These are phyloP conservation scores for Pocillopora verrucosa DNA, from an alignment of 64 coral and sea anemone species.

Conservation along the genomic window DNA sequence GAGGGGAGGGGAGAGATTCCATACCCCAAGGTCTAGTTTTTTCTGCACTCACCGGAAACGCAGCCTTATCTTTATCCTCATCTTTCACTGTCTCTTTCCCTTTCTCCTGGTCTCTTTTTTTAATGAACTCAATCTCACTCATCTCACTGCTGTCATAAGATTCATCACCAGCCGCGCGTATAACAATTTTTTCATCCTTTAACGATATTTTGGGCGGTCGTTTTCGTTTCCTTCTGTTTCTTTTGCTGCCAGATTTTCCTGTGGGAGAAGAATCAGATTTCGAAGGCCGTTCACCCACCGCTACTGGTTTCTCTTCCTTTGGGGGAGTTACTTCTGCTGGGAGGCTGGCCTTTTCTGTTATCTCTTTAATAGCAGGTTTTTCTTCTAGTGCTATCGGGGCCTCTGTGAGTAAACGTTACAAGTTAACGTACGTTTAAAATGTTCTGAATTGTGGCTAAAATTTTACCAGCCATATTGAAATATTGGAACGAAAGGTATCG, in stretches of 20 bases:
- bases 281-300: neutral
- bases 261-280: neutral
- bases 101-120: neutral
- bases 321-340: neutral
- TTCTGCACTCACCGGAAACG: conserved; percentile 39
- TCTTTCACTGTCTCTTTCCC: neutral
- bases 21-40: no score
- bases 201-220: conserved; percentile 12
- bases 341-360: no score
- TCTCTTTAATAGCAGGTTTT: neutral
- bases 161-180: conserved; percentile 49
- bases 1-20: no score
- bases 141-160: conserved; percentile 55
- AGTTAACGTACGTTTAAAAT: no score
- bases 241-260: conserved; percentile 1
- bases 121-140: conserved; percentile 27
- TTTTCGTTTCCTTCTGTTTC: conserved; percentile 33
- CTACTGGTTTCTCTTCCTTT: conserved; percentile 1
- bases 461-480: no score
- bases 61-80: conserved; percentile 5
- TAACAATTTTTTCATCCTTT: conserved; percentile 32
- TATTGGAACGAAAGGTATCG: no score
- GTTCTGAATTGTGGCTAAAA: no score
- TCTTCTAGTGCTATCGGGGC: neutral
- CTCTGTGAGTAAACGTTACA: neutral